These are phyloP conservation scores for Leptarthrus brevirostris DNA, from an alignment of 2,888 invertebrate species.

Conservation along the genomic window DNA sequence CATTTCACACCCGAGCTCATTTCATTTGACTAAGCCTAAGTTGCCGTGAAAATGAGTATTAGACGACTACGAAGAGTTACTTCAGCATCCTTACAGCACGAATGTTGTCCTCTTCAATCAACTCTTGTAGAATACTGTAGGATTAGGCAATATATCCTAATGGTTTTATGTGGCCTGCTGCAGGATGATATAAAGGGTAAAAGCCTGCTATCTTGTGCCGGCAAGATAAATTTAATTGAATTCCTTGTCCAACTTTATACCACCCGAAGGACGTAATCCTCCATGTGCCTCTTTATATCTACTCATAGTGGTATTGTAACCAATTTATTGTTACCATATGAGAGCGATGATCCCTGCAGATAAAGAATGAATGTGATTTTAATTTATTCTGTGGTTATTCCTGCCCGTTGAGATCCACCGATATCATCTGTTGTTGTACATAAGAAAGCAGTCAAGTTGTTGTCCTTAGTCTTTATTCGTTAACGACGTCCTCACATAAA, in stretches of 20 bases:
- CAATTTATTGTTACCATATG: conserved; percentile 43
- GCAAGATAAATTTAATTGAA: conserved; percentile 46
- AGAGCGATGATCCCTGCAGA: conserved; percentile 40
- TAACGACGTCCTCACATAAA: neutral
- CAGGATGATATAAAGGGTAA: neutral
- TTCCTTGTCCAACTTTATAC: conserved; percentile 40
- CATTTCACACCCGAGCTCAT: conserved; percentile 36
- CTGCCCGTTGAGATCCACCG: neutral
- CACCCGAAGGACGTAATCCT: conserved; percentile 41
- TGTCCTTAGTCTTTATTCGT: neutral
- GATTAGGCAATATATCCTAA: conserved; percentile 42
- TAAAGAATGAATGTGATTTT: conserved; percentile 38
- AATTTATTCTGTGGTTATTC: conserved; percentile 20
- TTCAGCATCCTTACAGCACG: neutral
- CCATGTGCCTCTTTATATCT: conserved; percentile 27
- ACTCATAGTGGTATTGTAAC: conserved; percentile 29
- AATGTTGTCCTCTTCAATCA: conserved; percentile 7
- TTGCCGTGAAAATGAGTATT: conserved; percentile 17
- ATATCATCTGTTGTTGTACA: neutral
- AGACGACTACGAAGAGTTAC: conserved; percentile 17
- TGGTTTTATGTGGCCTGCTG: conserved; percentile 10
- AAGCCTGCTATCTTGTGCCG: conserved; percentile 23
- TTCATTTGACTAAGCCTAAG: conserved; percentile 27
- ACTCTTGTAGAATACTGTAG: conserved; percentile 33
- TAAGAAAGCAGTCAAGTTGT: neutral